These are phyloP conservation scores for Galaxias olidus DNA, from an alignment of 2,797 vertebrate genomes.

Conservation along the genomic window DNA sequence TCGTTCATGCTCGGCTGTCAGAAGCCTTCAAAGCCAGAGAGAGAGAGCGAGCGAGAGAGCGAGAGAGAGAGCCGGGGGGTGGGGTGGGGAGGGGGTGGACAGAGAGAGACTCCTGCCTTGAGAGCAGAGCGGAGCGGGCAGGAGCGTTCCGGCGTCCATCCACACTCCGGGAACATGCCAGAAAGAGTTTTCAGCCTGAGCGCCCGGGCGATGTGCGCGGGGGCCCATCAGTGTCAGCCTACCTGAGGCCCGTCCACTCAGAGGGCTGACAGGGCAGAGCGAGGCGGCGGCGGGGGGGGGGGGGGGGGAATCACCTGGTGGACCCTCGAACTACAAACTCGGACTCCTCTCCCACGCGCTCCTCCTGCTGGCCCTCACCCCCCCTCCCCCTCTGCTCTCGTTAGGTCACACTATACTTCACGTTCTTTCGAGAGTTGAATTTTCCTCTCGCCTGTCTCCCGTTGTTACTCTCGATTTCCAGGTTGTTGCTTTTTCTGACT, in stretches of 20 bases:
- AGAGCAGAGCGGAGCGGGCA: too few species aligned
- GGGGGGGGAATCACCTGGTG: neutral
- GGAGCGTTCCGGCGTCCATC: constrained; percentile 29
- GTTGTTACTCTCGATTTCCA: too few species aligned
- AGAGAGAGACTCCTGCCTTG: too few species aligned
- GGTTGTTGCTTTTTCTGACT: too few species aligned
- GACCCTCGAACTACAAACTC: too few species aligned
- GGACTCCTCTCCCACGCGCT: too few species aligned
- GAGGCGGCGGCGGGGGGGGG: constrained; percentile 6
- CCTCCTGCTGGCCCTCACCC: too few species aligned
- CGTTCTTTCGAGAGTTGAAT: too few species aligned
- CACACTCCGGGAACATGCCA: constrained; percentile 68
- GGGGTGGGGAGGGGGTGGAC: neutral
- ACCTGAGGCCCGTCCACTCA: constrained; percentile 54
- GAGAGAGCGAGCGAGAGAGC: neutral
- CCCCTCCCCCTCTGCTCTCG: too few species aligned
- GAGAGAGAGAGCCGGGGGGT: constrained; percentile 1
- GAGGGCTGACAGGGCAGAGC: constrained; percentile 51
- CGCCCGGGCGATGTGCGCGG: constrained; percentile 56
- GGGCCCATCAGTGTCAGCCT: constrained; percentile 65
- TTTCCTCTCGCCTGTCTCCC: too few species aligned
- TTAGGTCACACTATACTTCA: too few species aligned
- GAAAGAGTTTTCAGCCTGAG: constrained; percentile 72
- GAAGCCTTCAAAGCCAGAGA: neutral
- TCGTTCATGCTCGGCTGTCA: neutral